phyloP scores from a whole-genome alignment of 2,113 vertebrate species.

The Todiramphus chloris region DNA sequence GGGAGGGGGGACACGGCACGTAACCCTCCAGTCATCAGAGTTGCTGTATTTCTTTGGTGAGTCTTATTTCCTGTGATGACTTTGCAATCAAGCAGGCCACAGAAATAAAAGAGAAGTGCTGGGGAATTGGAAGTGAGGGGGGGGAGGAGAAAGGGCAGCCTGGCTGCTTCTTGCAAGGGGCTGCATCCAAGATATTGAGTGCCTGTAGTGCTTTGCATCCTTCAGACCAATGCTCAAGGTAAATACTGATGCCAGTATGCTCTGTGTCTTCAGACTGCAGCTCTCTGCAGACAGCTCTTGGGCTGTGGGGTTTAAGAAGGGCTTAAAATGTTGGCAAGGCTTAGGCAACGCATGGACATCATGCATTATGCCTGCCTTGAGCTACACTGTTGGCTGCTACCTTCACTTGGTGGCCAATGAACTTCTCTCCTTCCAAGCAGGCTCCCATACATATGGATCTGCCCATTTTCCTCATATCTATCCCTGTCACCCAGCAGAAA shows the following conservation, averaged over 20 bases:
- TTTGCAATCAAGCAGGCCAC: slow-evolving; percentile 7
- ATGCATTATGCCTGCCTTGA: background rate
- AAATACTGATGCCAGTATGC: slow-evolving; percentile 26
- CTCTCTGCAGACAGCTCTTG: background rate
- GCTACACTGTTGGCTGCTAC: background rate
- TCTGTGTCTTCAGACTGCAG: background rate
- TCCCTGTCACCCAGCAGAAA: background rate
- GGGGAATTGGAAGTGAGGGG: background rate
- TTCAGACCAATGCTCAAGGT: slow-evolving; percentile 1
- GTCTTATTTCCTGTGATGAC: background rate
- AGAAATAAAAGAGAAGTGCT: background rate
- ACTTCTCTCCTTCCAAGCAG: background rate
- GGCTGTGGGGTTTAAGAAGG: background rate
- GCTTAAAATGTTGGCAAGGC: background rate
- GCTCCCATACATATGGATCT: background rate
- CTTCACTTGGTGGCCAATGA: background rate
- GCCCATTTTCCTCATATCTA: background rate
- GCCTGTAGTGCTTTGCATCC: background rate
- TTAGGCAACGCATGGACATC: background rate
- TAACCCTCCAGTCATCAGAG: background rate
- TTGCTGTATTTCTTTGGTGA: background rate
- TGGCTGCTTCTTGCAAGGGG: background rate
- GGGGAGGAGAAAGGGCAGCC: background rate
- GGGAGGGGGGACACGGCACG: background rate
- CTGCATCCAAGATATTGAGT: background rate